Evolutionary conservation across 1,140 invertebrate genomes (phyloP).

Genomic region (Drosophila ficusphila): DNA sequence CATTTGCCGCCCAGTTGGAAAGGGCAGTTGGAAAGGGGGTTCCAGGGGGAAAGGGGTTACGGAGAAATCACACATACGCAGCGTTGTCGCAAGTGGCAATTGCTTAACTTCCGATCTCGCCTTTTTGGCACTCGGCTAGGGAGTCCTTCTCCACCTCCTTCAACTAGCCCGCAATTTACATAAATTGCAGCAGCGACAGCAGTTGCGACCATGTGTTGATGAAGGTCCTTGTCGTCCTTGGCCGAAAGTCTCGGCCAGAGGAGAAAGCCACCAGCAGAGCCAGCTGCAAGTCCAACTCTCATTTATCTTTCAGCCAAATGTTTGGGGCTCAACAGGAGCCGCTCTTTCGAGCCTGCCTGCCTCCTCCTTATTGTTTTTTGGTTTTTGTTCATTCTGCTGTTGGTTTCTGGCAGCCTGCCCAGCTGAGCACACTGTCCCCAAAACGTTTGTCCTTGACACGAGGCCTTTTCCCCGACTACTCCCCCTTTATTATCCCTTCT

Average conservation of each 20-base stretch:
- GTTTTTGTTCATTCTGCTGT: no score
- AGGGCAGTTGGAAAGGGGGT: neutral
- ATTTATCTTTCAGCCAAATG: slow-evolving; percentile 61
- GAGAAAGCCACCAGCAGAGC: neutral
- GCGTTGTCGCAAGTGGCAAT: slow-evolving; percentile 49
- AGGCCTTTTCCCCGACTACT: slow-evolving; percentile 2
- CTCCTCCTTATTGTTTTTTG: slow-evolving; percentile 6
- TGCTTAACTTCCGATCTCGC: slow-evolving; percentile 42
- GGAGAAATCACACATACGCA: slow-evolving; percentile 52
- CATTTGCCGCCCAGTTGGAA: slow-evolving; percentile 53
- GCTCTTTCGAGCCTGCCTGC: neutral
- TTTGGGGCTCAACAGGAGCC: slow-evolving; percentile 37
- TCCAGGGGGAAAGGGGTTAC: neutral
- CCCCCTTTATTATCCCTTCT: slow-evolving; percentile 1
- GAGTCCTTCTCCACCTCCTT: neutral
- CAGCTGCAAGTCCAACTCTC: slow-evolving; percentile 36
- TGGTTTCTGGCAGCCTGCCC: slow-evolving; percentile 53
- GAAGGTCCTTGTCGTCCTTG: slow-evolving; percentile 65
- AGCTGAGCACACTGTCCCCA: slow-evolving; percentile 37
- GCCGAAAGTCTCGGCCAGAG: slow-evolving; percentile 39
- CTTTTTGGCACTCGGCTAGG: slow-evolving; percentile 15
- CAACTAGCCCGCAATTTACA: slow-evolving; percentile 57
- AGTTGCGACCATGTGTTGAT: slow-evolving; percentile 55
- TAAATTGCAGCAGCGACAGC: slow-evolving; percentile 56
- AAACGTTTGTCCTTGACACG: slow-evolving; percentile 69